Evolutionary conservation across 2,888 invertebrate species (phyloP).

Genomic region (Apodemia duryi): DNA sequence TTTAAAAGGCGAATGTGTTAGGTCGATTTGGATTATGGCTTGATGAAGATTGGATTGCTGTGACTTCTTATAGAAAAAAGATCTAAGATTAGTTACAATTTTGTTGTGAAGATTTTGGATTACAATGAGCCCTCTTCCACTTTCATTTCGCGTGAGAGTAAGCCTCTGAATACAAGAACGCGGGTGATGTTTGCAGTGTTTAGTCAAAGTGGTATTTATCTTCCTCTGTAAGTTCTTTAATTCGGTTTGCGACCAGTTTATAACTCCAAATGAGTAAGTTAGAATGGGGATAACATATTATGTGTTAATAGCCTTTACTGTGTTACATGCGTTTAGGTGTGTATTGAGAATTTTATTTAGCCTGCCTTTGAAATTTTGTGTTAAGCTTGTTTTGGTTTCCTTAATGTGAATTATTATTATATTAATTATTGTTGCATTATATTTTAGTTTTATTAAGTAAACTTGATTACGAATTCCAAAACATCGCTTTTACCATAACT

Average conservation of each 20-base stretch:
- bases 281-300: neutral
- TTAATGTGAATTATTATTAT: too few species aligned
- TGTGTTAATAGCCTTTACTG: too few species aligned
- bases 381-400: too few species aligned
- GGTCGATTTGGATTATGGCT: neutral
- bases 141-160: neutral
- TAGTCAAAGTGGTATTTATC: neutral
- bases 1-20: neutral
- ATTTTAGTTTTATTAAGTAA: too few species aligned
- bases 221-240: neutral
- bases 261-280: slow-evolving; percentile 10
- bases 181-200: slow-evolving; percentile 11
- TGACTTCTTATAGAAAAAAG: neutral
- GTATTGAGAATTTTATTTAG: too few species aligned
- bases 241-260: neutral
- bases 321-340: too few species aligned
- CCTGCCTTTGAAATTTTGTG: too few species aligned
- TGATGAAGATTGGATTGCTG: neutral
- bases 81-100: neutral
- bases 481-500: too few species aligned
- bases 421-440: too few species aligned
- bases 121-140: neutral
- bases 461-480: too few species aligned
- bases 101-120: neutral
- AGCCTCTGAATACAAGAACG: neutral